Evolutionary conservation across 2,888 invertebrate species (phyloP).

Genomic region (Osedax frankpressi): DNA sequence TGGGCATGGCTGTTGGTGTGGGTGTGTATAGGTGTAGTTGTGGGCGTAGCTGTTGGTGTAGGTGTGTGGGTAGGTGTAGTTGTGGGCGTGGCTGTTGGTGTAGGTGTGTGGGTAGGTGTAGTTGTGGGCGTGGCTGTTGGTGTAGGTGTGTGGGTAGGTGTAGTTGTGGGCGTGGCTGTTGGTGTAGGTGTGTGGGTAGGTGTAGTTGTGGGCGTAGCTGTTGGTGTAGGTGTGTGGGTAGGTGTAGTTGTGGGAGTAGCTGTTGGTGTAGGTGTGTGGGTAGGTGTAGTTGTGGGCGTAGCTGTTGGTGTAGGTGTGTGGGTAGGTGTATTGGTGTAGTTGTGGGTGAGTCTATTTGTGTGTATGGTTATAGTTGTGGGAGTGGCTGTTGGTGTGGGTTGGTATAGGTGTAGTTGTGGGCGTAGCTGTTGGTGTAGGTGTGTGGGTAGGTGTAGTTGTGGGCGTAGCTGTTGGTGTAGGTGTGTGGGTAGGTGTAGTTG

Average conservation of each 20-base stretch:
- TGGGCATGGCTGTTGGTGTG: neutral
- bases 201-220: slow-evolving; percentile 19
- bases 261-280: slow-evolving; percentile 16
- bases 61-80: neutral
- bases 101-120: neutral
- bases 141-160: neutral
- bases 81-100: neutral
- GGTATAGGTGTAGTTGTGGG: neutral
- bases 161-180: slow-evolving; percentile 6
- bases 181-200: slow-evolving; percentile 18
- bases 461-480: neutral
- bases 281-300: slow-evolving; percentile 19
- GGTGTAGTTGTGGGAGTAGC: slow-evolving; percentile 18
- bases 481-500: neutral
- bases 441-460: neutral
- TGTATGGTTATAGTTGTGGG: neutral
- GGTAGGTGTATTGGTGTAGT: neutral
- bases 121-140: neutral
- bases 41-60: neutral
- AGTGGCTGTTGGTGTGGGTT: neutral
- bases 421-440: neutral
- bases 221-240: slow-evolving; percentile 18
- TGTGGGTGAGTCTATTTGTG: neutral
- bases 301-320: slow-evolving; percentile 3
- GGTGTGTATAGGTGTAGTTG: too few relatives aligned